Evolutionary conservation across 2,113 vertebrate species (phyloP).

Genomic region (Mus spicilegus): DNA sequence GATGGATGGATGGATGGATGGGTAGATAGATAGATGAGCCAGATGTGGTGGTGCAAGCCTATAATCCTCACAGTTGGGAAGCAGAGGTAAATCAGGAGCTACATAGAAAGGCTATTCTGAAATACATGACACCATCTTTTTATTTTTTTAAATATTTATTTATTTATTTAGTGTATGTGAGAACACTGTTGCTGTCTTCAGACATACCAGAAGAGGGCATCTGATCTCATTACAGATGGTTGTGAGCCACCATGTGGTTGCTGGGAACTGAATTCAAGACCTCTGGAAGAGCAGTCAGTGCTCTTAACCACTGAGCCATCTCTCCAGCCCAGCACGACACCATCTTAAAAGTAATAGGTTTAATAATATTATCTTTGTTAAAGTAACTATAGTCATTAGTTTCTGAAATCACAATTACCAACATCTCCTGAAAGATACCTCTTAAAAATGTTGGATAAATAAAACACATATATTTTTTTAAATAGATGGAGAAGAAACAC

Average conservation of each 20-base stretch:
- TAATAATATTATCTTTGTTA: constrained; percentile 6
- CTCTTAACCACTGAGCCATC: too few species aligned
- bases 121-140: not conserved
- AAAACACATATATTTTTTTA: not conserved
- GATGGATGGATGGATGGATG: not conserved
- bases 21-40: not conserved
- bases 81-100: not conserved
- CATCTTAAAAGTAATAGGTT: not conserved
- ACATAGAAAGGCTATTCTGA: not conserved
- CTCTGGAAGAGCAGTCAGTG: too few species aligned
- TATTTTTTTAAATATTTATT: too few species aligned
- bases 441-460: constrained; percentile 42
- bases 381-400: not conserved
- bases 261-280: too few species aligned
- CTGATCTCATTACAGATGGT: too few species aligned
- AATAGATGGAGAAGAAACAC: not conserved
- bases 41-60: not conserved
- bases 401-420: constrained; percentile 39
- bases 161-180: too few species aligned
- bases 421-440: not conserved
- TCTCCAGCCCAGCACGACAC: too few species aligned
- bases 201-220: too few species aligned
- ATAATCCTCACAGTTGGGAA: not conserved
- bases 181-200: too few species aligned
- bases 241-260: too few species aligned